phyloP scores from a whole-genome alignment of 1,140 invertebrate genomes.

The Lutraria rhynchaena region DNA sequence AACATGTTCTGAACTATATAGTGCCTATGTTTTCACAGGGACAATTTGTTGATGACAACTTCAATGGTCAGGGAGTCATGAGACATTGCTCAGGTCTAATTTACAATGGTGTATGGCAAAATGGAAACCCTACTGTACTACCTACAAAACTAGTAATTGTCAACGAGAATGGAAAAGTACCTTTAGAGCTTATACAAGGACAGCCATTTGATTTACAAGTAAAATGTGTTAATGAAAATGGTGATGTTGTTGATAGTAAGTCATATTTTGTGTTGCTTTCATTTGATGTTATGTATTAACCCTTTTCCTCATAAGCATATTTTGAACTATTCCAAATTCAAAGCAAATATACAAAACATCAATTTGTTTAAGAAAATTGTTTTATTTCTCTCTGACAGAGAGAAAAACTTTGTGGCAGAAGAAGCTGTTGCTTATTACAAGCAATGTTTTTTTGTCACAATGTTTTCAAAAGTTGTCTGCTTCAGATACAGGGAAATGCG shows the following conservation, averaged over 20 bases:
- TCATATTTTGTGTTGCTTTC: constrained; percentile 1
- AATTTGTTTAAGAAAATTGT: too few species aligned
- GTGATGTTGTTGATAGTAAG: constrained; percentile 72
- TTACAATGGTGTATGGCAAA: constrained; percentile 77
- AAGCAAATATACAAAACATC: too few species aligned
- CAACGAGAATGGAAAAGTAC: constrained; percentile 46
- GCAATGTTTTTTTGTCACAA: too few species aligned
- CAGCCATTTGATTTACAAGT: constrained; percentile 75
- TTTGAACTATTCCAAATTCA: too few species aligned
- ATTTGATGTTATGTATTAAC: too few species aligned
- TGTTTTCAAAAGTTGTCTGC: too few species aligned
- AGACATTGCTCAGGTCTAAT: constrained; percentile 77
- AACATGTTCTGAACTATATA: too few species aligned
- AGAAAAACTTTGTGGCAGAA: neutral
- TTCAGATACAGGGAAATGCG: too few species aligned
- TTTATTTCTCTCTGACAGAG: too few species aligned
- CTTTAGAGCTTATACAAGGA: constrained; percentile 70
- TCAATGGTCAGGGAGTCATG: constrained; percentile 77
- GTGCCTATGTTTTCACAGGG: constrained; percentile 73
- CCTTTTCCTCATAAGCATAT: too few species aligned
- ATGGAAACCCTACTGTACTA: constrained; percentile 74
- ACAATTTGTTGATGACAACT: constrained; percentile 77
- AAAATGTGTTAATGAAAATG: constrained; percentile 73
- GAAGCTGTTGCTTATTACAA: too few species aligned
- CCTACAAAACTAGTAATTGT: constrained; percentile 77